Evolutionary conservation across 2,797 vertebrate genomes (phyloP), one percentile per base, ranked within the genome.

Genomic region (Urophycis tenuis): DNA sequence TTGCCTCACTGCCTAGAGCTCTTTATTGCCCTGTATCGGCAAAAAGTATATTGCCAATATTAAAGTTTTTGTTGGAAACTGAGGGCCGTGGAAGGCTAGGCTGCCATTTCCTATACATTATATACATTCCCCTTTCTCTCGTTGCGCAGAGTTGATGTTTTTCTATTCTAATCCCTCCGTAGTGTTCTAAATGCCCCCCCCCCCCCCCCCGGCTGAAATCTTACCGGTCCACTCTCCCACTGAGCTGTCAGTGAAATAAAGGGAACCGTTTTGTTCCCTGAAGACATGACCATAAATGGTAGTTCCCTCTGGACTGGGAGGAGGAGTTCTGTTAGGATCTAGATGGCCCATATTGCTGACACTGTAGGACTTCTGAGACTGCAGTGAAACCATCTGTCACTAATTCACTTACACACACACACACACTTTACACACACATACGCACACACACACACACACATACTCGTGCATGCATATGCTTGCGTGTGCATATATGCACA

Each of bases 321-420:
- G n/a, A 25, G 53, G 19, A n/a, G 49, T 53, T 53, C 19, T 53
- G 49, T 53, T n/a, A 53, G 49, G 49, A n/a, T 64, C 53, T 64
- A 29, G 53, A 64, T 25, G 49, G 19, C 49, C 49, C 89, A 86
- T 87, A 86, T 86, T 82, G 78, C 73, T 7, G 11, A 67, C 79
- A 88, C 80, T 76, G 81, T 49, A 86, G 81, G 80, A 83, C 85
- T 79, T 83, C 82, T 72, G 73, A 78, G 81, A 73, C 81, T 73
- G 83, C 75, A 82, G 77, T 82, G 83, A 86, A 84, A 83, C 89
- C 88, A 89, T 89, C 85, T 90, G 87, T 88, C 83, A 72, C 80
- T 75, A 7, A 79, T 75, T 3, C 81, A 75, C 79, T 80, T 29
- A 25, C 53, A 25, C 53, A 45, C 15, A 39, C 36, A 39, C 1